Base-by-base conservation (phyloP, 2,113 vertebrate genomes). In the Halcyon senegalensis region DNA sequence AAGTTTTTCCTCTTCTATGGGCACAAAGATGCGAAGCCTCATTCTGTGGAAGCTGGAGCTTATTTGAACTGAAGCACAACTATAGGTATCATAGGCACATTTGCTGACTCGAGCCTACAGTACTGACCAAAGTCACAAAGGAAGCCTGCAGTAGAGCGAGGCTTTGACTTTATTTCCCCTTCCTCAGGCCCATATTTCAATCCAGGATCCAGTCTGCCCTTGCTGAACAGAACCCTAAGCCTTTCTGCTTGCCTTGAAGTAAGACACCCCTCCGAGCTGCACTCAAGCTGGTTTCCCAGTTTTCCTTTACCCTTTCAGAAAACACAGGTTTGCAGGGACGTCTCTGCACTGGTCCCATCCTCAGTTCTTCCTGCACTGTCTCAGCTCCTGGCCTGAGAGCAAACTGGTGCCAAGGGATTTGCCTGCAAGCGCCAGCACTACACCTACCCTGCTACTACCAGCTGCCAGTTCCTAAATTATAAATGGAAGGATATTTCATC, bases 381-480 rank as follows among this genome's bases (percentile, higher is more conserved):
- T 89, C 73, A 11, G 19, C 27, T 66, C 4, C 0, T 72, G 90
- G 77, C 30, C 62, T 6, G 7, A 50, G 78, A 92, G 18, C 79
- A 72, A 50, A 62, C 41, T 17, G 31, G 55, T 62, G 51, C 74
- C 70, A 23, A 80, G 94, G 89, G 94, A 92, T 69, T 93, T 77
- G 70, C 84, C 78, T 76, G 81, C 67, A 70, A 76, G 83, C 1
- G 1, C 96, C 94, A 83, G 48, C 39, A 18, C 48, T 91, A 41
- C 84, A 94, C 96, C 96, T 96, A 84, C 62, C 75, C 91, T 86
- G 60, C 74, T 62, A 44, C 95, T 80, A 78, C 96, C 97, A 97
- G 96, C 96, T 97, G 97, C 95, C 69, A 74, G 79, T 93, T 72
- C 69, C 77, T 94, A 97, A 97, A 89, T 91, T 96, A 94, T 96